Percentiles rank a stretch among this genome's conserved stretches.
Conservation (phyloP, 2,113 vertebrate species). For the Otis tarda region DNA sequence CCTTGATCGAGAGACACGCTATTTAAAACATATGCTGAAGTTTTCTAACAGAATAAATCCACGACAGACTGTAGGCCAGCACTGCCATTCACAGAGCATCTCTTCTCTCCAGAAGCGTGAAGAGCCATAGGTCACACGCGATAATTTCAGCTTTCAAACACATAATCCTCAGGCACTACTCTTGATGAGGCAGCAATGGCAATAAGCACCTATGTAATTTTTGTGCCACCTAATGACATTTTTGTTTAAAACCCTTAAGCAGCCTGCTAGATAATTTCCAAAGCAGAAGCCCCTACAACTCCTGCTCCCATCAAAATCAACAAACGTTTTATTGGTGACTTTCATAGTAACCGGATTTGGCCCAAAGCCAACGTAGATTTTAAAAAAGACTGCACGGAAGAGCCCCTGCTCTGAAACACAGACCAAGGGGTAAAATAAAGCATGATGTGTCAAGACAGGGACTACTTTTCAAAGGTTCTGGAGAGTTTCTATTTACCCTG, state of each 20-base stretch:
- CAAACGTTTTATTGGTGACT: neutral
- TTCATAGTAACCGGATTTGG: neutral
- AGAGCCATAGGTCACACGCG: neutral
- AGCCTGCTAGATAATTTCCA: neutral
- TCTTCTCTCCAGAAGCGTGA: neutral
- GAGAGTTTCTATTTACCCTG: neutral
- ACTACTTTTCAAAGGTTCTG: conserved; percentile 11
- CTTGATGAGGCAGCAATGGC: neutral
- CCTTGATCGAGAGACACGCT: neutral
- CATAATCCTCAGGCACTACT: neutral
- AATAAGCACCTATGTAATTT: neutral
- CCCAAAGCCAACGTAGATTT: neutral
- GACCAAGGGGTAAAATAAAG: neutral
- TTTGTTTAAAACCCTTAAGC: neutral
- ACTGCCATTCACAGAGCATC: neutral
- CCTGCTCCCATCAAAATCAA: neutral
- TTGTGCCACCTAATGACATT: neutral
- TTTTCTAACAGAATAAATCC: neutral
- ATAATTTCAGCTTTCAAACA: neutral
- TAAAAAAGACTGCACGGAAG: neutral
- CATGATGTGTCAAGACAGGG: neutral
- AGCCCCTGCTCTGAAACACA: conserved; percentile 7
- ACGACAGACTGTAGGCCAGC: neutral
- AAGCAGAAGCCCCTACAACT: neutral
- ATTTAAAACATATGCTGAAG: conserved; percentile 33